Conservation (phyloP, 37 sponge, comb jelly and placozoan genomes). For the Spongilla lacustris region DNA sequence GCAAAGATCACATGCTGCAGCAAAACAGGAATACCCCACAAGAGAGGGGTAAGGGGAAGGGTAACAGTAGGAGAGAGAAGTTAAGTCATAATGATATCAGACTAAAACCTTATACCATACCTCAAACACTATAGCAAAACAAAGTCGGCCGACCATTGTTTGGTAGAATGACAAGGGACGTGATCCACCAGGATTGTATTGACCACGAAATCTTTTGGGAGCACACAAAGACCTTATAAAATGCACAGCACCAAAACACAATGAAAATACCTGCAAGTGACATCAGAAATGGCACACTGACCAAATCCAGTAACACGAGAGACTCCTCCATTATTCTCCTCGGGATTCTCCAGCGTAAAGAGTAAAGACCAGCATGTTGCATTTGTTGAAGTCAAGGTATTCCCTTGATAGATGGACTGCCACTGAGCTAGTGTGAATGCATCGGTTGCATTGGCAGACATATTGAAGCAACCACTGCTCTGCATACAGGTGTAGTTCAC, state of each 20-base stretch:
- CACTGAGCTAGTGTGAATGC: neutral
- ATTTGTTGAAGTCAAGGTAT: neutral
- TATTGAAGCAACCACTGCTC: neutral
- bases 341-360: neutral
- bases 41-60: too few species aligned
- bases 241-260: neutral
- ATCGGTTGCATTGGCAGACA: neutral
- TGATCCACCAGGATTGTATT: slow-evolving; percentile 4
- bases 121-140: slow-evolving; percentile 93
- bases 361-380: neutral
- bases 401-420: neutral
- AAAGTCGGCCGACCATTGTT: slow-evolving; percentile 52
- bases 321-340: neutral
- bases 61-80: too few species aligned
- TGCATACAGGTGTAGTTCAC: slow-evolving; percentile 33
- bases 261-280: slow-evolving; percentile 1
- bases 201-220: slow-evolving; percentile 61
- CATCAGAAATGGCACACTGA: neutral
- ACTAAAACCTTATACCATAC: slow-evolving; percentile 28
- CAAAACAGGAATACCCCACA: neutral
- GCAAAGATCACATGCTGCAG: slow-evolving; percentile 96
- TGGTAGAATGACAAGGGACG: slow-evolving; percentile 59
- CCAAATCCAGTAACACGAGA: neutral
- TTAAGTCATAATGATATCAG: neutral
- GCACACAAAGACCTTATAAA: too few species aligned